Base-by-base conservation (phyloP, 2,797 vertebrate species). In the Notolepis coatsorum region DNA sequence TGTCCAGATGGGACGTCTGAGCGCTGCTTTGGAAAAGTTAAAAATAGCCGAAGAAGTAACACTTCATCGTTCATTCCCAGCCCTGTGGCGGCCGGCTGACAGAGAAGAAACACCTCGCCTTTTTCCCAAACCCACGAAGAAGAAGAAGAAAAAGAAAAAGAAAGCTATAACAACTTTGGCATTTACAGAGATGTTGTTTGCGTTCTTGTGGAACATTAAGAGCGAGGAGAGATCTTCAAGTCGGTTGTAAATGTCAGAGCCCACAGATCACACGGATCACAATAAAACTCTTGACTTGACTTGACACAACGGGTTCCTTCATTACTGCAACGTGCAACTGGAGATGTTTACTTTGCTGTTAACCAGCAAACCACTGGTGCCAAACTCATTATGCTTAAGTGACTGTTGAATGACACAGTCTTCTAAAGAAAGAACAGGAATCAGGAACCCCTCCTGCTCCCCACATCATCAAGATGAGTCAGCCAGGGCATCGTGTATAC, bases 1-100 rank as follows among this genome's bases (percentile, higher is more conserved):
- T 42, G 71, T 84, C 85, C 90, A 92, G 89, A 91, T 92, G 90
- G 78, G 79, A 80, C 12, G 81, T 88, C 86, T 81, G 84, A 90
- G 71, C 50, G 57, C 50, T 28, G 73, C 68, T 75, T 88, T 77
- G 79, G 84, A 90, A 89, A 89, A 88, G 88, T 88, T 90, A 90
- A 91, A 92, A 90, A 92, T 91, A 92, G 85, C 76, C 76, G 48
- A 10, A 69, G 79, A 85, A 82, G 84, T 88, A 81, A 88, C 84
- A 86, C 84, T 83, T 84, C 86, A 89, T 89, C 73, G 72, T 82
- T 84, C 83, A 83, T 61, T 71, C 69, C 60, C 41, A 38, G 71
- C 62, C 61, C 75, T 42, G 77, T 80, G 80, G 77, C 83, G 78
- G 81, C 72, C 70, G 75, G 83, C 81, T 81, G 85, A 85, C 85